Conservation (phyloP, 1,140 invertebrate species). For the Ericerus pela region DNA sequence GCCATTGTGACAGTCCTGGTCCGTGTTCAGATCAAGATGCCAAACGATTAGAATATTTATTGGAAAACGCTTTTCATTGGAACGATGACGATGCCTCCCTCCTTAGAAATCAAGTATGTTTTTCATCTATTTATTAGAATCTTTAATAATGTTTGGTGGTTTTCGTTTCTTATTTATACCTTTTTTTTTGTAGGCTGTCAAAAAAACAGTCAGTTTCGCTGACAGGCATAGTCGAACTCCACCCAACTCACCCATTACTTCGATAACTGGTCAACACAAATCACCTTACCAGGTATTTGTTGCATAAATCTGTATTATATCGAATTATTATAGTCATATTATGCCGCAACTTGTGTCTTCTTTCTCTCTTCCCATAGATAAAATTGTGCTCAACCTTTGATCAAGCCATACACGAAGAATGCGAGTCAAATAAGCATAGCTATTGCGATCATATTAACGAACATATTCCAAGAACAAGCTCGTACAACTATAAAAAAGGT, state of each 20-base stretch:
- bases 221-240: background rate
- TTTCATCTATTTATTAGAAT: background rate
- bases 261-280: background rate
- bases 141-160: background rate
- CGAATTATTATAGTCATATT: background rate
- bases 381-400: background rate
- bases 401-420: constrained; percentile 3
- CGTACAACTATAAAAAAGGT: constrained; percentile 7
- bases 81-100: background rate
- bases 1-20: constrained; percentile 17
- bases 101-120: background rate
- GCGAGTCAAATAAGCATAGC: constrained; percentile 1
- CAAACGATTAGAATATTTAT: constrained; percentile 15
- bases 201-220: background rate
- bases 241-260: background rate
- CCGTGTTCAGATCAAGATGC: constrained; percentile 15
- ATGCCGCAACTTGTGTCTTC: background rate
- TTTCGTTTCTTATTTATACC: background rate
- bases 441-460: background rate
- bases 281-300: background rate
- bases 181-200: background rate
- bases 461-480: background rate
- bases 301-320: background rate
- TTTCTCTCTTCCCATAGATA: background rate
- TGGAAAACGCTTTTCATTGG: background rate